Conservation (phyloP, 2,797 vertebrate genomes). For the Halcyon badia region DNA sequence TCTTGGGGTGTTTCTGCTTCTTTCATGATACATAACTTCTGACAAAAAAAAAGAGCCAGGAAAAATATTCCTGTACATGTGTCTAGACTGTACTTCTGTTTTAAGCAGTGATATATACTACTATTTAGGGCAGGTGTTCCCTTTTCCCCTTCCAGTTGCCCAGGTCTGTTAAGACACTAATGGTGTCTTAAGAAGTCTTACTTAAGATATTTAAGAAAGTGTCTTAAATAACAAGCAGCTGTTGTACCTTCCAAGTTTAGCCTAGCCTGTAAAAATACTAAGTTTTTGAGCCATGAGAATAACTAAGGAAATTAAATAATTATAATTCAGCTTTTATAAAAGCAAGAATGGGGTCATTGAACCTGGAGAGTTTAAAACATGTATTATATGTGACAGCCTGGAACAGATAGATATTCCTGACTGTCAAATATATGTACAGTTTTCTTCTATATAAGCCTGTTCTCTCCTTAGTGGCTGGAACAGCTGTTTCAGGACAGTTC, state of each 20-base stretch:
- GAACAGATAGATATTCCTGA: not conserved
- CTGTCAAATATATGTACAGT: not conserved
- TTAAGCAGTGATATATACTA: not conserved
- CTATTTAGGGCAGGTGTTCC: not conserved
- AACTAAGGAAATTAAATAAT: not conserved
- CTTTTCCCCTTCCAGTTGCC: not conserved
- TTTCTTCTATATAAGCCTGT: not conserved
- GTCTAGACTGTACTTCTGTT: not conserved
- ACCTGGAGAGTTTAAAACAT: not conserved
- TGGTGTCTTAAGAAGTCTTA: too few relatives aligned
- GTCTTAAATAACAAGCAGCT: not conserved
- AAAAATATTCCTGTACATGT: not conserved
- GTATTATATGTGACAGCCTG: not conserved
- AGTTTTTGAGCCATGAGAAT: not conserved
- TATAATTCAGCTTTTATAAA: not conserved
- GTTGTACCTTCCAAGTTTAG: not conserved
- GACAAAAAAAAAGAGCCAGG: constrained; percentile 44
- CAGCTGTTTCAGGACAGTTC: not conserved
- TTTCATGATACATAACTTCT: not conserved
- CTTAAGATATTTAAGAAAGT: not conserved
- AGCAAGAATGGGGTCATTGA: not conserved
- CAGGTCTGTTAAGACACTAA: not conserved
- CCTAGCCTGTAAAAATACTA: not conserved
- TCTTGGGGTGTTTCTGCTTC: constrained; percentile 10
- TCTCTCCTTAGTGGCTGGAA: not conserved